Percentiles rank a stretch among this genome's conserved stretches.
phyloP scores from a whole-genome alignment of 2,113 vertebrate species.

The Candoia aspera region DNA sequence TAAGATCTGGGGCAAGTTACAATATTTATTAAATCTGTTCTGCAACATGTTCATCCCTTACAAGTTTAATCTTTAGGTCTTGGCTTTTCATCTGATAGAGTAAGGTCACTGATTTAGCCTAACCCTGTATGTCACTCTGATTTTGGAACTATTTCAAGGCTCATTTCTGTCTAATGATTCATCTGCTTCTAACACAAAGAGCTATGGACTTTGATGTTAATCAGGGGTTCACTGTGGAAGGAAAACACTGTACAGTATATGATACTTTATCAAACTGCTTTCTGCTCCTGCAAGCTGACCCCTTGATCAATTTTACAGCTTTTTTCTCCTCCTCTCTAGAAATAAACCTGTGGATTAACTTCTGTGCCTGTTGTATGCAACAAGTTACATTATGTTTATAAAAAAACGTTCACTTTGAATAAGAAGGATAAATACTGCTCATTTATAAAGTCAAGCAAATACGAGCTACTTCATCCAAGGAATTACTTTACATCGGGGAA shows the following conservation, averaged over 20 bases:
- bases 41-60: not conserved
- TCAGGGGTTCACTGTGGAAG: not conserved
- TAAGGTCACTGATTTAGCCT: not conserved
- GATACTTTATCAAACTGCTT: not conserved
- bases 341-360: not conserved
- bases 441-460: not conserved
- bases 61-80: not conserved
- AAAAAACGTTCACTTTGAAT: not conserved
- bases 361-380: not conserved
- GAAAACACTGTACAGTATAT: not conserved
- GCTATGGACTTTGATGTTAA: not conserved
- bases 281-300: not conserved
- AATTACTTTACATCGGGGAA: not conserved
- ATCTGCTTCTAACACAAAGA: not conserved
- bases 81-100: not conserved
- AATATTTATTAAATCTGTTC: constrained; percentile 18
- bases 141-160: not conserved
- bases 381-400: not conserved
- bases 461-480: not conserved
- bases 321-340: not conserved
- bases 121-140: not conserved
- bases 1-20: constrained; percentile 1
- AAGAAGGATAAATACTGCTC: not conserved
- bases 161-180: not conserved
- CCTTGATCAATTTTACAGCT: not conserved